phyloP scores from a whole-genome alignment of 2,113 vertebrate species.

The Salvelinus namaycush region DNA sequence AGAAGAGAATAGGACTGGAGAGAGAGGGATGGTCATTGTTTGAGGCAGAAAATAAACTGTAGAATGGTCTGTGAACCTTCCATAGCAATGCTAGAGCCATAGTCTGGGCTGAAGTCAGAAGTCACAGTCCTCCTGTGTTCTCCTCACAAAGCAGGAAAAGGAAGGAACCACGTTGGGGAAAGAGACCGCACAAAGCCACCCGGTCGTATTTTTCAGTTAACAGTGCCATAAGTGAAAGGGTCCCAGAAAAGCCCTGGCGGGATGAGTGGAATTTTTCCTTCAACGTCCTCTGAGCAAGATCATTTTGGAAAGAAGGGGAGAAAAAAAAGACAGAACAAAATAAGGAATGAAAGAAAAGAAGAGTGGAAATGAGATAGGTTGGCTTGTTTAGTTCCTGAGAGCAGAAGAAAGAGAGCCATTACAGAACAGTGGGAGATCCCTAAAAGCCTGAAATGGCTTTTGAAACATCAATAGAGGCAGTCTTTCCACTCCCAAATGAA shows the following conservation, averaged over 20 bases:
- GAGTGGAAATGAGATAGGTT: constrained; percentile 18
- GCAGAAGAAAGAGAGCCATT: constrained; percentile 42
- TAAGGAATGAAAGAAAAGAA: constrained; percentile 16
- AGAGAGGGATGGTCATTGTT: constrained; percentile 1
- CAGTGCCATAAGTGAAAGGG: constrained; percentile 35
- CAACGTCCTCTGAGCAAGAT: constrained; percentile 43
- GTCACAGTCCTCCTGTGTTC: constrained; percentile 39
- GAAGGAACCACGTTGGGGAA: constrained; percentile 32
- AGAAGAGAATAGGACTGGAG: not conserved
- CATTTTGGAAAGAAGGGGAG: constrained; percentile 35
- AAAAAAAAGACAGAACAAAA: constrained; percentile 16
- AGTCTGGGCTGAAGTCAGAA: constrained; percentile 10
- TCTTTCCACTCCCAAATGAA: not conserved
- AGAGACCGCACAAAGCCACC: constrained; percentile 28
- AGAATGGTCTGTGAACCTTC: too few relatives aligned
- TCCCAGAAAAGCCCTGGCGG: constrained; percentile 35
- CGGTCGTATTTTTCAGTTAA: constrained; percentile 49
- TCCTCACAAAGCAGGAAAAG: constrained; percentile 29
- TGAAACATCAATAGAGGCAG: not conserved
- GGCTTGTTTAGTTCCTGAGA: constrained; percentile 20
- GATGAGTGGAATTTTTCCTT: constrained; percentile 44
- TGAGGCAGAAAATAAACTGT: not conserved
- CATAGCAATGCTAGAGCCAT: too few relatives aligned
- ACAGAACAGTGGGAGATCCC: constrained; percentile 36
- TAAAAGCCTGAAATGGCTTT: constrained; percentile 21